phyloP scores from a whole-genome alignment of 2,113 vertebrate genomes.

The Pterocles burchelli region DNA sequence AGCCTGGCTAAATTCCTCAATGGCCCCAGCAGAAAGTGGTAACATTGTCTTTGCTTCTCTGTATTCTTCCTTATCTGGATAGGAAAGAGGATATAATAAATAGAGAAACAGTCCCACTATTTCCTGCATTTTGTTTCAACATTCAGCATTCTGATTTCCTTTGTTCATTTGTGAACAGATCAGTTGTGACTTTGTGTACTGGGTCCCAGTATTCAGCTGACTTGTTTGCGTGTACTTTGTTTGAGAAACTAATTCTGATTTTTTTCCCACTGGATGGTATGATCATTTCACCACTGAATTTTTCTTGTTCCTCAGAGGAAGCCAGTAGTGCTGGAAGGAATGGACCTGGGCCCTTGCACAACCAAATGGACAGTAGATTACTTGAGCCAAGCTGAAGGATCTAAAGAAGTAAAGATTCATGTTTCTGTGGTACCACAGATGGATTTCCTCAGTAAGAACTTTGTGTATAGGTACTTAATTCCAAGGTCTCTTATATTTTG shows the following conservation, averaged over 20 bases:
- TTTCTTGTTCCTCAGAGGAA: slow-evolving; percentile 76
- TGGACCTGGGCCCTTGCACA: slow-evolving; percentile 85
- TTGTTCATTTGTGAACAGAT: not conserved
- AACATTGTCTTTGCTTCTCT: not conserved
- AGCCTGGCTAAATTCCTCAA: not conserved
- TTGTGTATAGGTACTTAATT: slow-evolving; percentile 89
- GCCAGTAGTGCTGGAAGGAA: slow-evolving; percentile 86
- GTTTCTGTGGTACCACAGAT: slow-evolving; percentile 86
- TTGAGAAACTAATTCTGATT: not conserved
- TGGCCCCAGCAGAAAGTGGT: not conserved
- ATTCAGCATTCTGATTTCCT: not conserved
- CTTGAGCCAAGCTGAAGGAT: slow-evolving; percentile 77
- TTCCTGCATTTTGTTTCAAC: not conserved
- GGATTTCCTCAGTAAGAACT: slow-evolving; percentile 97
- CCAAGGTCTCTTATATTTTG: slow-evolving; percentile 44
- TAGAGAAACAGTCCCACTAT: not conserved
- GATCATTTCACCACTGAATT: not conserved
- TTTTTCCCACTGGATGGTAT: not conserved
- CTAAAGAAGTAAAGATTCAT: slow-evolving; percentile 88
- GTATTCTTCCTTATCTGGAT: not conserved
- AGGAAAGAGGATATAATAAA: not conserved
- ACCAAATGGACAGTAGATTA: slow-evolving; percentile 89
- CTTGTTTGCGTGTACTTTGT: not conserved
- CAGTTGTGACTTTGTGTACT: not conserved
- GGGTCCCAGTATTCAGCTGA: not conserved